Evolutionary conservation across 2,113 vertebrate species (phyloP), one percentile per base, ranked within the genome.

Genomic region (Sterna hirundo): DNA sequence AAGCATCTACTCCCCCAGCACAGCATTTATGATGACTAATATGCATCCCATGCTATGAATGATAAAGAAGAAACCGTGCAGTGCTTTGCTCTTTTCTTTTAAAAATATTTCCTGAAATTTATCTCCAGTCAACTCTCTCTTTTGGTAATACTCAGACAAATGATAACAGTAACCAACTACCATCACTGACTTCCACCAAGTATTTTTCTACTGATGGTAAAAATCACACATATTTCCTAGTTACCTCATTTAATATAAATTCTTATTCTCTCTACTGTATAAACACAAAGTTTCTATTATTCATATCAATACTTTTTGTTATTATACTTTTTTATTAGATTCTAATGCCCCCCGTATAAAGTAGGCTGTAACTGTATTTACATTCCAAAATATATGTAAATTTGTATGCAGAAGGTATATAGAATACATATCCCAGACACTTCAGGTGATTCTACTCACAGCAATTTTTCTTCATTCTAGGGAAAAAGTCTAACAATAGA

Each of bases 1-100:
- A 72, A 90, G 49, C 69, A 61, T 55, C 88, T 94, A 62, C 82
- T 96, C 55, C 46, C 42, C 25, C 55, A 80, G 66, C 74, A 80
- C 60, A 94, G 78, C 68, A 86, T 83, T 94, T 96, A 93, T 93
- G 91, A 96, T 97, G 55, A 92, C 68, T 97, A 97, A 97, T 86
- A 86, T 88, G 72, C 47, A 90, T 82, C 49, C 82, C 51, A 42
- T 36, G 14, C 75, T 96, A 92, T 93, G 90, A 96, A 97, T 93
- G 83, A 96, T 85, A 93, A 94, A 94, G 60, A 92, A 91, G 71
- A 61, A 92, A 93, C 44, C 62, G 60, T 82, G 89, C 9, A 47
- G 49, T 93, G 91, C 83, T 90, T 97, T 95, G 30, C 38, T 94
- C 49, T 88, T 93, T 87, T 96, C 68, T 82, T 81, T 86, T 47